Evolutionary conservation across 2,797 vertebrate genomes (phyloP).

Genomic region (Bradypus variegatus): DNA sequence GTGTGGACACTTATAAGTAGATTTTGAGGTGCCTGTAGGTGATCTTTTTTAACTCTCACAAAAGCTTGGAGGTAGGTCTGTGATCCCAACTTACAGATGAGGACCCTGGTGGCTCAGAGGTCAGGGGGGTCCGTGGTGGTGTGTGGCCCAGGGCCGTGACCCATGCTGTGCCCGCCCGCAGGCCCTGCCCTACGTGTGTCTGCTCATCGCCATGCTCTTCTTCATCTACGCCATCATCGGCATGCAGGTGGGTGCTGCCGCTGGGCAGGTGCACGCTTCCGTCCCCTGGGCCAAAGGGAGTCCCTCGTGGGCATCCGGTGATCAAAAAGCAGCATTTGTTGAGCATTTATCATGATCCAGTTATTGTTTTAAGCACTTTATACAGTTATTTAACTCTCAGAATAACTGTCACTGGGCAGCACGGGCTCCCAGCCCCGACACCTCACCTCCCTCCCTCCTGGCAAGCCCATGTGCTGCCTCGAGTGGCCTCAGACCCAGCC

Average conservation of each 20-base stretch:
- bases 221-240: conserved; percentile 99
- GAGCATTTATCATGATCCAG: background rate
- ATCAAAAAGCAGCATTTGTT: too few species aligned
- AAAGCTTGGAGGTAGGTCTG: background rate
- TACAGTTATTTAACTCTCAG: background rate
- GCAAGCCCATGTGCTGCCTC: background rate
- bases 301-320: background rate
- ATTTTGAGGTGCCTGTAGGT: background rate
- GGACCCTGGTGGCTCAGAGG: background rate
- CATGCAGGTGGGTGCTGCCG: conserved; percentile 88
- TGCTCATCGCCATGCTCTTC: conserved; percentile 98
- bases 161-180: conserved; percentile 59
- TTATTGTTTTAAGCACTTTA: background rate
- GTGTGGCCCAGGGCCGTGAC: background rate
- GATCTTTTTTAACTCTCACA: background rate
- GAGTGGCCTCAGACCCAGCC: background rate
- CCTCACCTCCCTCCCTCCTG: too few species aligned
- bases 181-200: conserved; percentile 97
- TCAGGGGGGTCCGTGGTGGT: background rate
- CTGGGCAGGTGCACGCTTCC: too few species aligned
- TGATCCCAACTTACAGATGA: too few species aligned
- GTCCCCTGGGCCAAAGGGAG: background rate
- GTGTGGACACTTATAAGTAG: background rate
- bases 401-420: background rate
- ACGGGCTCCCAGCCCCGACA: background rate